Base-by-base conservation (phyloP, 2,888 invertebrate genomes). In the Sacculina carcini region DNA sequence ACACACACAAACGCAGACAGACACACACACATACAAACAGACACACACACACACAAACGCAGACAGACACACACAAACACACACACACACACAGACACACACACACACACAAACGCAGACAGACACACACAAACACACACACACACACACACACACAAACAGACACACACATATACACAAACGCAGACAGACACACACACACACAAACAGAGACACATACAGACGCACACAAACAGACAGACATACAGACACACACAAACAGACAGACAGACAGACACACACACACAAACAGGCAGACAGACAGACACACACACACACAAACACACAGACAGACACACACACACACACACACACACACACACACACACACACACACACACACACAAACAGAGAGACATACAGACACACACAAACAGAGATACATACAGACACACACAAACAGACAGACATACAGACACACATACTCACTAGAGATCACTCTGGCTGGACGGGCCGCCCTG, bases 401-500 rank as follows among this genome's bases (percentile, higher is more conserved):
- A 14, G 5, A 36, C 12, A 36, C 36, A 16, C 6, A 12, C 36
- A 36, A 5, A 36, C 36, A 16, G 36, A 2, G 14, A 16, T 10
- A n/a, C n/a, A 14, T 12, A 16, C 2, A 12, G 2, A 36, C 14
- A 36, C 36, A 36, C n/a, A n/a, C n/a, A n/a, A n/a, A n/a, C n/a
- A 14, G 6, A 16, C 2, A 12, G 2, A 36, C 14, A 36, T 16
- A 36, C 3, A 12, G 34, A 12, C 5, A 34, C 14, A n/a, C 19
- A 16, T 42, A 42, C 42, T 42, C 42, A 42, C 42, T 42, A 42
- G 42, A 42, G 42, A 16, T 42, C 42, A 28, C 42, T 42, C 42
- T 42, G 42, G 2, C 26, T 28, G 7, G 42, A 42, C 26, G 42
- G 42, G 26, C 42, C 54, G 10, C 56, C 56, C 40, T 56, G 56